Conservation (phyloP, 2,113 vertebrate genomes). For the Platichthys stellatus region DNA sequence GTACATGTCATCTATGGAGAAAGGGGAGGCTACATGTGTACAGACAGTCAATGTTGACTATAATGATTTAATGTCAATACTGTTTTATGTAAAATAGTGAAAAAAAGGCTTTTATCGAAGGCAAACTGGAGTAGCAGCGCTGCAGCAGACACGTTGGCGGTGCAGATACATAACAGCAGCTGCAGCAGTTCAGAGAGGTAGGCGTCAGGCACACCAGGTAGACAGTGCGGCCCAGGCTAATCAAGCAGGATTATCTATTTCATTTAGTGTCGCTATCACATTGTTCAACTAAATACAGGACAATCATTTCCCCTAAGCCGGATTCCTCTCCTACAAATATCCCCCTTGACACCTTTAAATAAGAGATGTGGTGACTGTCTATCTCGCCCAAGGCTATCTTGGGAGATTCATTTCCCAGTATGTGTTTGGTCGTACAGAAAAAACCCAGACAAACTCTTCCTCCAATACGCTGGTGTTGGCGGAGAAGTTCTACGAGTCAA, state of each 20-base stretch:
- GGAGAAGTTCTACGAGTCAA: constrained; percentile 50
- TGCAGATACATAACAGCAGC: too few relatives aligned
- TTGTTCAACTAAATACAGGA: neutral
- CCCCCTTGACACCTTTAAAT: neutral
- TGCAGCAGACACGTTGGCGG: too few relatives aligned
- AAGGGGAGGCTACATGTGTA: too few relatives aligned
- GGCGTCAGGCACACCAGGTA: neutral
- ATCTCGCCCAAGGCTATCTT: neutral
- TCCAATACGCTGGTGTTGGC: constrained; percentile 36
- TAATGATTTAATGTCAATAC: too few relatives aligned
- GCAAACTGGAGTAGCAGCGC: too few relatives aligned
- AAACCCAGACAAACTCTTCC: constrained; percentile 11
- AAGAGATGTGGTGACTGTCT: neutral
- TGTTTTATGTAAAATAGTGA: too few relatives aligned
- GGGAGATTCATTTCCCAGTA: neutral
- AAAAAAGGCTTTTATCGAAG: too few relatives aligned
- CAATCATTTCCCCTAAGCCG: neutral
- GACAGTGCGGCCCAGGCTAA: too few relatives aligned
- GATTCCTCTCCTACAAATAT: too few relatives aligned
- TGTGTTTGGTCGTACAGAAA: neutral
- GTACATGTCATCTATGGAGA: too few relatives aligned
- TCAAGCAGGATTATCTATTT: neutral
- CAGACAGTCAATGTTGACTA: too few relatives aligned
- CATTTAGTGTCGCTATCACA: neutral
- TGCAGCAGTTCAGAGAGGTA: neutral